Evolutionary conservation across 2,113 vertebrate genomes (phyloP).

Genomic region (Hippocampus mohnikei): DNA sequence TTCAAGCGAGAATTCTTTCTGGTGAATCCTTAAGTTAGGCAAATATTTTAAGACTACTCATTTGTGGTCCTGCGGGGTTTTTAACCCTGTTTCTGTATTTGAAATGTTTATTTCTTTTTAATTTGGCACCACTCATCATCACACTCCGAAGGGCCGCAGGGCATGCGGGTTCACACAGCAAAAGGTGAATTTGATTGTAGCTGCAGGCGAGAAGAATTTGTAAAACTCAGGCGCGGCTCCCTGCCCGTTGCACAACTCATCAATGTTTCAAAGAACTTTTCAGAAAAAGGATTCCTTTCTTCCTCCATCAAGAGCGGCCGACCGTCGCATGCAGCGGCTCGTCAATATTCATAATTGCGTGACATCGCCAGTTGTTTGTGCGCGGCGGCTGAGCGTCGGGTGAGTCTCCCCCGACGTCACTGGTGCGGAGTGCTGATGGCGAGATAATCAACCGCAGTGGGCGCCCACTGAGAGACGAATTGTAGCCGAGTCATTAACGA

Average conservation of each 20-base stretch:
- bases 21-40: slow-evolving; percentile 19
- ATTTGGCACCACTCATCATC: not conserved
- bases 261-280: slow-evolving; percentile 19
- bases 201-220: slow-evolving; percentile 22
- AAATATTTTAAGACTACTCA: slow-evolving; percentile 16
- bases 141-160: not conserved
- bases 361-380: slow-evolving; percentile 43
- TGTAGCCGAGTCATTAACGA: slow-evolving; percentile 52
- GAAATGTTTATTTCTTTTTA: not conserved
- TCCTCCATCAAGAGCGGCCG: not conserved
- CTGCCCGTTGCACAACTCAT: slow-evolving; percentile 20
- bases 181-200: slow-evolving; percentile 12
- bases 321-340: not conserved
- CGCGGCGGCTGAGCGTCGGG: not conserved
- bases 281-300: not conserved
- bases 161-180: slow-evolving; percentile 2
- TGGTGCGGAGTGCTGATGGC: slow-evolving; percentile 40
- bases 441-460: slow-evolving; percentile 54
- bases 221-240: slow-evolving; percentile 23
- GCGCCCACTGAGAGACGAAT: slow-evolving; percentile 45
- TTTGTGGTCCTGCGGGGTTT: not conserved
- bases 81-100: not conserved
- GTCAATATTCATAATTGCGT: slow-evolving; percentile 22
- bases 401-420: slow-evolving; percentile 35
- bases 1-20: slow-evolving; percentile 27